These are phyloP conservation scores for Watsonalla cultraria DNA, from an alignment of 2,888 invertebrate species.

Conservation along the genomic window DNA sequence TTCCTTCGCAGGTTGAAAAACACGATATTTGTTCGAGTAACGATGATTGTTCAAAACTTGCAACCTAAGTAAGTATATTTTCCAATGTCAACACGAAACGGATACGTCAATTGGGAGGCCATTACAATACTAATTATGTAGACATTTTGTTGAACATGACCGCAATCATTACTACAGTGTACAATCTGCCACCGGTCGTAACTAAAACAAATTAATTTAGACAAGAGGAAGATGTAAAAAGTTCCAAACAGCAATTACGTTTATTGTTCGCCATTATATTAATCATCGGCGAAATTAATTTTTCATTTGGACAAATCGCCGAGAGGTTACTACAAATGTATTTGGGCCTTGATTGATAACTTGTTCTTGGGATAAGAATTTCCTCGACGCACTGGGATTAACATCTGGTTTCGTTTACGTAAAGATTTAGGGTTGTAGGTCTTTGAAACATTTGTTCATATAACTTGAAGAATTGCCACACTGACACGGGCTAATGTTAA, in stretches of 20 bases:
- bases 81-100: too few relatives aligned
- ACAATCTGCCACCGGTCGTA: conserved; percentile 34
- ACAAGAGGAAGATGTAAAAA: conserved; percentile 77
- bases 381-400: conserved; percentile 18
- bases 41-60: too few relatives aligned
- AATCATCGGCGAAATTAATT: conserved; percentile 77
- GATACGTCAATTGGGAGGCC: background rate
- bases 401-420: conserved; percentile 1
- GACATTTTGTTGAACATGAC: background rate
- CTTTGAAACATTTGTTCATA: too few relatives aligned
- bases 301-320: conserved; percentile 76
- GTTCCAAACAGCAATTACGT: conserved; percentile 74
- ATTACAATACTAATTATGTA: background rate
- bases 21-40: too few relatives aligned
- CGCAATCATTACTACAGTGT: conserved; percentile 10
- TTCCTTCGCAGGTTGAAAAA: too few relatives aligned
- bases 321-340: conserved; percentile 65
- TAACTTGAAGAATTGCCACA: too few relatives aligned
- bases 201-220: conserved; percentile 71
- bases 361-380: conserved; percentile 45
- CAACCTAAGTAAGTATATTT: too few relatives aligned
- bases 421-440: background rate
- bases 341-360: conserved; percentile 66
- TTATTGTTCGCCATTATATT: conserved; percentile 74
- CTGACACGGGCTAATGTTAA: too few relatives aligned